These are phyloP conservation scores for Aphidius gifuensis DNA, from an alignment of 1,140 invertebrate genomes.

Conservation along the genomic window DNA sequence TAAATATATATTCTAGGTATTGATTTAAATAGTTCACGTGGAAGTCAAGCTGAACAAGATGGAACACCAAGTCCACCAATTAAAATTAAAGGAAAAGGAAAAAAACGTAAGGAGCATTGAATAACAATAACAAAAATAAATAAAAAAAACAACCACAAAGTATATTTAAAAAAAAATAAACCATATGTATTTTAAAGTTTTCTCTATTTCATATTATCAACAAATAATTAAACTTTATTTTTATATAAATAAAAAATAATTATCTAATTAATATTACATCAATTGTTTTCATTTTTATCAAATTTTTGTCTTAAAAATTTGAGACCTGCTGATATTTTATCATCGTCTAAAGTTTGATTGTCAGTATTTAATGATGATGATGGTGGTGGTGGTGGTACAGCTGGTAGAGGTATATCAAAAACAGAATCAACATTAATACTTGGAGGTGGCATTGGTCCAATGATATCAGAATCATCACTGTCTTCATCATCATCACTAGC, in stretches of 20 bases:
- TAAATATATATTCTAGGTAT: background rate
- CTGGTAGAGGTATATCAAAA: conserved; percentile 16
- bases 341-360: conserved; percentile 38
- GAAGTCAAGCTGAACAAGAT: conserved; percentile 1
- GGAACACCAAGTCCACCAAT: too few relatives aligned
- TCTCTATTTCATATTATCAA: background rate
- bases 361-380: background rate
- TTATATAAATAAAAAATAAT: conserved; percentile 5
- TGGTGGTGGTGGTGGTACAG: conserved; percentile 10
- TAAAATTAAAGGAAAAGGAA: background rate
- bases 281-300: conserved; percentile 48
- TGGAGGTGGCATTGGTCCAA: conserved; percentile 35
- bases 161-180: too few relatives aligned
- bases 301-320: conserved; percentile 61
- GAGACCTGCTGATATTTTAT: conserved; percentile 64
- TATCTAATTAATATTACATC: background rate
- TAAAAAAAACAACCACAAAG: background rate
- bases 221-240: conserved; percentile 4
- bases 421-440: conserved; percentile 6
- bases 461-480: conserved; percentile 32
- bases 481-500: conserved; percentile 6
- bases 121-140: background rate
- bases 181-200: too few relatives aligned
- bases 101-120: background rate
- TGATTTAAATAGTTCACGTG: background rate